Base-by-base conservation (phyloP, 2,113 vertebrate species). In the Erythrolamprus reginae region DNA sequence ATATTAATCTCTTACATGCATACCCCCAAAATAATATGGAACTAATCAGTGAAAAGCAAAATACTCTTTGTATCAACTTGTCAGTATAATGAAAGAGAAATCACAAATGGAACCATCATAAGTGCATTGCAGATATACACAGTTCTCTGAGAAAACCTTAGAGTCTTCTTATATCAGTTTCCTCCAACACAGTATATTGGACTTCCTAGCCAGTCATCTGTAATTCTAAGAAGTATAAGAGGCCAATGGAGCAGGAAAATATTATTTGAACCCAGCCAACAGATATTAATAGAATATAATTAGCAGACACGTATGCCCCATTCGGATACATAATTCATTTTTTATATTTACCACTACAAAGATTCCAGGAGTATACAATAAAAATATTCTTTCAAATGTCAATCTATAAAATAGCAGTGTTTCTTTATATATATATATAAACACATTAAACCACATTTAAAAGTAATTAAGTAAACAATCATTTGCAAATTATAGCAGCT, bases 281-380 rank as follows among this genome's bases (percentile, higher is more conserved):
- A 95, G 53, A 96, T 93, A 93, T 70, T 89, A 90, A 91, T 91
- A 91, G 91, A 91, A 90, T 91, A 93, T 24, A 92, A 89, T 92
- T 95, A 90, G 0, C 38, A 47, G 88, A 87, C 90, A 94, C 87
- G 91, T 91, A 95, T 88, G 82, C 58, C 92, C 90, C 87, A 92
- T 85, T 85, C 50, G 50, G 90, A 90, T 93, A 93, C 91, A 70
- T n/a, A 65, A n/a, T 70, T 17, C n/a, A 70, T 70, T 70, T 2
- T 33, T 33, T 33, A 65, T 70, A 70, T 15, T 33, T 33, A n/a
- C n/a, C 28, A 70, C n/a, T 70, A 17, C 5, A 33, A 70, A 33
- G 65, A 70, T 70, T 70, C n/a, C 65, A 33, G 65, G n/a, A 7
- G n/a, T 33, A 33, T 33, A 70, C 13, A 70, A 33, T 70, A 17